Conservation (phyloP, 23 tunicate species). For the Halocynthia aurantium region DNA sequence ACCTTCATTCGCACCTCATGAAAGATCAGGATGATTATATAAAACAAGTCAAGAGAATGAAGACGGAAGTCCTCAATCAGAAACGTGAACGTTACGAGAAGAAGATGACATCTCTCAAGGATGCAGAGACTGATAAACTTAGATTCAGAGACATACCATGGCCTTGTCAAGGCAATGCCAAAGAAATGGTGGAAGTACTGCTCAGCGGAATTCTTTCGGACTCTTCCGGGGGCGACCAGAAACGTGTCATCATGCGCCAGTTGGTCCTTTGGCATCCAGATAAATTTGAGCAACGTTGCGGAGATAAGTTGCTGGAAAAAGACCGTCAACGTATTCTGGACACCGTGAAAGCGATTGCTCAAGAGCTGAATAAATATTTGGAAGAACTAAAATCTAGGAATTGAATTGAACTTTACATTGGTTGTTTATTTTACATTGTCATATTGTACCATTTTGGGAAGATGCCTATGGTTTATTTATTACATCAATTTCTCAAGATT, state of each 20-base stretch:
- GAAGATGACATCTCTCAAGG: slow-evolving; percentile 28
- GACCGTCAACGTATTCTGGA: slow-evolving; percentile 75
- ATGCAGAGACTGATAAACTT: slow-evolving; percentile 28
- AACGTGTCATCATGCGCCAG: slow-evolving; percentile 48
- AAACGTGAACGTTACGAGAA: slow-evolving; percentile 48
- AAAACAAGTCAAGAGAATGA: slow-evolving; percentile 37
- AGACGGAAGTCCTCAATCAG: slow-evolving; percentile 44
- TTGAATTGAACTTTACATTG: no score
- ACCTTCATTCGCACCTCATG: slow-evolving; percentile 44
- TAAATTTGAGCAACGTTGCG: slow-evolving; percentile 76
- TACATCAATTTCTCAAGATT: no score
- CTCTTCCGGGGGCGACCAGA: not conserved
- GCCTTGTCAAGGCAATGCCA: slow-evolving; percentile 89
- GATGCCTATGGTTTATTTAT: no score
- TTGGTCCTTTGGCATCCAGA: slow-evolving; percentile 95
- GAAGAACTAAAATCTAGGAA: slow-evolving; percentile 1
- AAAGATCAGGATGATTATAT: slow-evolving; percentile 56
- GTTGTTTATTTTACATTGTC: no score
- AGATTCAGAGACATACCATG: slow-evolving; percentile 87
- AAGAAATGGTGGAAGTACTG: slow-evolving; percentile 92
- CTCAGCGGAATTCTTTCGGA: slow-evolving; percentile 34
- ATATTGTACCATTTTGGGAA: no score
- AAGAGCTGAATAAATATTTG: slow-evolving; percentile 57
- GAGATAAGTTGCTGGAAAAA: slow-evolving; percentile 28
- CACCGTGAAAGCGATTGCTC: slow-evolving; percentile 77